These are phyloP conservation scores for Ataeniobius toweri DNA, from an alignment of 2,797 vertebrate genomes.

Conservation along the genomic window DNA sequence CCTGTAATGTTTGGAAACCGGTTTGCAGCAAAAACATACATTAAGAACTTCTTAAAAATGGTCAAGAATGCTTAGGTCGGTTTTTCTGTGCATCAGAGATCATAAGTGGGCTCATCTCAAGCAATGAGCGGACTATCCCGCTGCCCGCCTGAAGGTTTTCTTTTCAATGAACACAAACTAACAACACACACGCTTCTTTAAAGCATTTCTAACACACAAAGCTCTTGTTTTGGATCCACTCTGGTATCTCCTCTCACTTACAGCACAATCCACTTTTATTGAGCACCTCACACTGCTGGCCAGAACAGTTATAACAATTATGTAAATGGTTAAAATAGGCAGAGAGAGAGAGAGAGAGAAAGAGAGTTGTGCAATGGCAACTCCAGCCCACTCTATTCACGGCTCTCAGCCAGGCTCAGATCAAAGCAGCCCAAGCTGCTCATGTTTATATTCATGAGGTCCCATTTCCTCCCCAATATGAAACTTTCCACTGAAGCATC, in stretches of 20 bases:
- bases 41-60: neutral
- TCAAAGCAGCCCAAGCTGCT: slow-evolving; percentile 69
- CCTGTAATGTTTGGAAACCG: neutral
- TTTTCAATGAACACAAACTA: slow-evolving; percentile 5
- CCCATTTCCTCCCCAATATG: slow-evolving; percentile 30
- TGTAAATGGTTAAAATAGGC: slow-evolving; percentile 68
- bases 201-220: slow-evolving; percentile 25
- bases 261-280: slow-evolving; percentile 57
- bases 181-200: slow-evolving; percentile 10
- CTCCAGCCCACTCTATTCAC: slow-evolving; percentile 63
- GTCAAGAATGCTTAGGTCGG: slow-evolving; percentile 11
- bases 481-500: slow-evolving; percentile 65
- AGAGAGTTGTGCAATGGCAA: slow-evolving; percentile 43
- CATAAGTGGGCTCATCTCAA: slow-evolving; percentile 15
- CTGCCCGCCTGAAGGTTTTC: neutral
- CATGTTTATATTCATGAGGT: slow-evolving; percentile 78
- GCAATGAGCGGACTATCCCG: slow-evolving; percentile 1
- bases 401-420: slow-evolving; percentile 65
- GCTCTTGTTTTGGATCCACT: slow-evolving; percentile 22
- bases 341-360: neutral
- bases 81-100: neutral
- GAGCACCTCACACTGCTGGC: slow-evolving; percentile 62
- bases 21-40: slow-evolving; percentile 3
- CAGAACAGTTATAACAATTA: slow-evolving; percentile 65
- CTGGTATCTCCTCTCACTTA: slow-evolving; percentile 35